These are phyloP conservation scores for Ruditapes philippinarum DNA, from an alignment of 1,140 invertebrate species.

Conservation along the genomic window DNA sequence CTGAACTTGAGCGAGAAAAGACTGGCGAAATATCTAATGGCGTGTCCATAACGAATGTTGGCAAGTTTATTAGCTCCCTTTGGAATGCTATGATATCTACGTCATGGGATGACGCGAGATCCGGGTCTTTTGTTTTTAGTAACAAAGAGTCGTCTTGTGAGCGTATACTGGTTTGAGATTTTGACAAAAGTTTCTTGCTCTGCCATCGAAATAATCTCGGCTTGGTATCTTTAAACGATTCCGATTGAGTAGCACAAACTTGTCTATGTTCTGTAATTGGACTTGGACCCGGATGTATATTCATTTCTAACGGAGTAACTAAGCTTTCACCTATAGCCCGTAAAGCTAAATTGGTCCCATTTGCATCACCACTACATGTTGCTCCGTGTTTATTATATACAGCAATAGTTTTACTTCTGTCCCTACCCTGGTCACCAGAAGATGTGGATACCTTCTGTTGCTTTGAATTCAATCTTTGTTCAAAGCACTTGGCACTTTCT, in stretches of 20 bases:
- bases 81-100: conserved; percentile 85
- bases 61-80: conserved; percentile 86
- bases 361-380: conserved; percentile 54
- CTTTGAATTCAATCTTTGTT: background rate
- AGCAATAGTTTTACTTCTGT: conserved; percentile 1
- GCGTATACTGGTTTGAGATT: conserved; percentile 81
- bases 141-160: conserved; percentile 49
- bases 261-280: conserved; percentile 69
- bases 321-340: conserved; percentile 84
- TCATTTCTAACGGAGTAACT: conserved; percentile 83
- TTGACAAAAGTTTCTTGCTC: conserved; percentile 82
- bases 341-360: conserved; percentile 83
- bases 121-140: conserved; percentile 54
- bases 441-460: background rate
- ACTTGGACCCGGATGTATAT: conserved; percentile 69
- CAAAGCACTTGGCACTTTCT: conserved; percentile 57
- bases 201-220: conserved; percentile 80
- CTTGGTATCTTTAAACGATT: conserved; percentile 64
- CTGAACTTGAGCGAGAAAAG: conserved; percentile 84
- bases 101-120: conserved; percentile 70
- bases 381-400: background rate
- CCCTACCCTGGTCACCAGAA: background rate
- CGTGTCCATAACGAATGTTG: conserved; percentile 86
- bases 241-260: conserved; percentile 59
- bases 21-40: conserved; percentile 82